Base-by-base conservation (phyloP, 2,888 invertebrate species). In the Aphodius sticticus region DNA sequence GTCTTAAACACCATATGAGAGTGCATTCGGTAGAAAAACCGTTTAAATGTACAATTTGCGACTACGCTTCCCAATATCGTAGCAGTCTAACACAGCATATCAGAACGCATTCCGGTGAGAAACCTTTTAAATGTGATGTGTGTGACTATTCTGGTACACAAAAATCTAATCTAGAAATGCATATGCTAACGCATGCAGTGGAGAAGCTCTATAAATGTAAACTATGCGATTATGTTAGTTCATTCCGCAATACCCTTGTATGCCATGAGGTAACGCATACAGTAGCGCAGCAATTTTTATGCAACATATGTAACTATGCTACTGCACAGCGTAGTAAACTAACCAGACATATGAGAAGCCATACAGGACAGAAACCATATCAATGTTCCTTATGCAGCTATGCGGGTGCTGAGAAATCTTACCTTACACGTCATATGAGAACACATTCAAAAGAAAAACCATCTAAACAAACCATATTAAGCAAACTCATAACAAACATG, bases 281-380 rank as follows among this genome's bases (percentile, higher is more conserved):
- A 53, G 9, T 9, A 12, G 53, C 7, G 12, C 7, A 53, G 12
- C 53, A 1, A 12, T 53, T 9, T 53, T 12, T 9, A 12, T 53
- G 53, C 53, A 53, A 7, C 12, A 12, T 53, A 9, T 53, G 53
- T 53, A 12, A 53, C 53, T 53, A 53, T 53, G 7, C 53, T 9
- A 53, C 53, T 3, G 4, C 53, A 12, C 7, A 7, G 12, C 9
- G 9, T 9, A 2, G 9, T 7, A 53, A 53, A 12, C 6, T 53
- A 9, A 53, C 7, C 7, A 7, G 6, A 7, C 53, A 53, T 53
- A 12, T 53, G 2, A 53, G 86, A 36, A 84, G 81, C 5, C 86
- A 86, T 76, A 85, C 85, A 14, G 86, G 86, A 0, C 86, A 86
- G 80, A 85, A 83, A 70, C 86, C 86, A 0, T 85, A 85, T 79